Evolutionary conservation across 1,140 invertebrate species (phyloP).

Genomic region (Paraescarpia echinospica): DNA sequence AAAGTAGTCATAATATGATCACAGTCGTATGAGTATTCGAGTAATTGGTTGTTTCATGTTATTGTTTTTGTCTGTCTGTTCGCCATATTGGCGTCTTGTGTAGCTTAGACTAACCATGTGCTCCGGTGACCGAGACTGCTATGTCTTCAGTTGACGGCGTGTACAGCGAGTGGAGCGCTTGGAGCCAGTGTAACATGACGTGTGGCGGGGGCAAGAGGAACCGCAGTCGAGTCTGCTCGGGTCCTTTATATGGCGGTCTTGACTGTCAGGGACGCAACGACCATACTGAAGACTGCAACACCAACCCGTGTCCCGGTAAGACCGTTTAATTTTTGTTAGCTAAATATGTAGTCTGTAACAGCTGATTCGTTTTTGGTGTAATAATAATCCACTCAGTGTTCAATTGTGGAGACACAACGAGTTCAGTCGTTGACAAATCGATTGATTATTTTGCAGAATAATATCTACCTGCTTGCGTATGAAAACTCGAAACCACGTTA

Average conservation of each 20-base stretch:
- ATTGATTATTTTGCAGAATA: too few relatives aligned
- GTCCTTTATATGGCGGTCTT: conserved; percentile 40
- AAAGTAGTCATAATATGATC: neutral
- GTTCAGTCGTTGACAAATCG: too few relatives aligned
- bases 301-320: neutral
- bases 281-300: conserved; percentile 40
- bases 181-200: conserved; percentile 84
- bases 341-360: too few relatives aligned
- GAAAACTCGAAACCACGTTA: too few relatives aligned
- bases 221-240: conserved; percentile 59
- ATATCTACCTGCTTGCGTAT: too few relatives aligned
- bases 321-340: conserved; percentile 6
- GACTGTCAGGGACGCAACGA: conserved; percentile 37
- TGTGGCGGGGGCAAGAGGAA: conserved; percentile 85
- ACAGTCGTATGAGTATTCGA: neutral
- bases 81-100: too few relatives aligned
- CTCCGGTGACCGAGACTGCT: neutral
- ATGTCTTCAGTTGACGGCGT: conserved; percentile 39
- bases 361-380: too few relatives aligned
- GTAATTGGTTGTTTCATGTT: too few relatives aligned
- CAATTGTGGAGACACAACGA: too few relatives aligned
- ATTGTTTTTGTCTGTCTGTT: too few relatives aligned
- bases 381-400: too few relatives aligned
- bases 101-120: neutral
- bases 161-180: conserved; percentile 65